Percentiles rank a stretch among this genome's conserved stretches.
Conservation (phyloP, 2,888 invertebrate species). For the Diaperis boleti region DNA sequence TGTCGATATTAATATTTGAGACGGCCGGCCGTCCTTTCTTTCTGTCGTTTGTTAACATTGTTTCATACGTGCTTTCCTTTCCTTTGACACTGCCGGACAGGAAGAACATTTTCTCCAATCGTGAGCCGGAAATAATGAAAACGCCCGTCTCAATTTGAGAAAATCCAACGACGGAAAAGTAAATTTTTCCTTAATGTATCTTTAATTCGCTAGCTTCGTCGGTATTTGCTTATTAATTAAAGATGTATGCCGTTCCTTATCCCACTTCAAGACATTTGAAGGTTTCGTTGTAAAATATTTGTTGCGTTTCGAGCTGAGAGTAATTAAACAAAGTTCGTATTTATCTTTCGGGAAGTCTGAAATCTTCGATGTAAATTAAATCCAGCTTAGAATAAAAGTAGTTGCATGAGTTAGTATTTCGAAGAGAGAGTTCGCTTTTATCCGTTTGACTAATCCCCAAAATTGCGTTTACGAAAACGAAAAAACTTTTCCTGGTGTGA, state of each 20-base stretch:
- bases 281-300: not conserved
- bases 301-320: not conserved
- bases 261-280: not conserved
- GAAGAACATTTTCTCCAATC: not conserved
- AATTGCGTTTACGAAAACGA: constrained; percentile 46
- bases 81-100: constrained; percentile 12
- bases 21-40: constrained; percentile 18
- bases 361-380: constrained; percentile 23
- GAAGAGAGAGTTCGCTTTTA: constrained; percentile 47
- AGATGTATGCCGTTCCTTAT: not conserved
- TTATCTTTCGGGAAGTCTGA: not conserved
- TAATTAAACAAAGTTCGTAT: not conserved
- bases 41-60: constrained; percentile 32
- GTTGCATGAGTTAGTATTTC: constrained; percentile 33
- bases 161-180: constrained; percentile 4
- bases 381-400: constrained; percentile 13
- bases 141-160: not conserved
- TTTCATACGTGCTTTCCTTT: constrained; percentile 27
- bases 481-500: constrained; percentile 37
- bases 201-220: not conserved
- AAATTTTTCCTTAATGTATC: constrained; percentile 10
- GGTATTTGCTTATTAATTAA: constrained; percentile 1
- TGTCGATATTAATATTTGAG: constrained; percentile 36
- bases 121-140: not conserved
- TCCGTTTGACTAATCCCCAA: constrained; percentile 45